phyloP scores from a whole-genome alignment of 2,113 vertebrate species.

The Limanda limanda region DNA sequence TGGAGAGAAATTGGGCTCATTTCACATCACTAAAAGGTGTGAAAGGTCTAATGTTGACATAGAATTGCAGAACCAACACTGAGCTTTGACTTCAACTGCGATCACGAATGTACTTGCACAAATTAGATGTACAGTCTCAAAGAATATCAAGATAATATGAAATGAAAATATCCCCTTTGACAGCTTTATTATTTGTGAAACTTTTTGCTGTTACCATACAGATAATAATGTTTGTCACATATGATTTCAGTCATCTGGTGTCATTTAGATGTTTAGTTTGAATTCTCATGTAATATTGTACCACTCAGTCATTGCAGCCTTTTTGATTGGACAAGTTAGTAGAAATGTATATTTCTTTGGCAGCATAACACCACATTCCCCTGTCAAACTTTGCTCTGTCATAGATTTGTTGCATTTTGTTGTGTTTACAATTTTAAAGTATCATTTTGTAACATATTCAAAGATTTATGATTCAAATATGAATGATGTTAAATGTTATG shows the following conservation, averaged over 20 bases:
- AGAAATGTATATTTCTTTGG: constrained; percentile 30
- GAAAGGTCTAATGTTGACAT: background rate
- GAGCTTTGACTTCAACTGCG: constrained; percentile 8
- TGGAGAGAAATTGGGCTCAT: background rate
- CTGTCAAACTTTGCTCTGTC: constrained; percentile 44
- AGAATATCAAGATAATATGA: constrained; percentile 10
- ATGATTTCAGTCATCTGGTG: background rate
- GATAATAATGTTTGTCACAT: constrained; percentile 31
- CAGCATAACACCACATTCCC: constrained; percentile 33
- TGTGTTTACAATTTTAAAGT: constrained; percentile 65
- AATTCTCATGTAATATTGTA: constrained; percentile 27
- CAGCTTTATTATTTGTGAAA: constrained; percentile 43
- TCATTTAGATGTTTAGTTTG: constrained; percentile 34
- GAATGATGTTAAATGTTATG: constrained; percentile 72
- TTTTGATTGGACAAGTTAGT: constrained; percentile 13
- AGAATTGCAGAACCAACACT: background rate
- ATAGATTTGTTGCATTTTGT: constrained; percentile 52
- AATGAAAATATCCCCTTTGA: constrained; percentile 37
- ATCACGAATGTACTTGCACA: constrained; percentile 67
- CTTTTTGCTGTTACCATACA: background rate
- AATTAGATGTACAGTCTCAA: constrained; percentile 17
- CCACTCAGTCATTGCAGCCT: constrained; percentile 12
- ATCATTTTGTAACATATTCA: constrained; percentile 76
- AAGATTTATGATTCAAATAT: constrained; percentile 61
- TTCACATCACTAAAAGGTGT: background rate